These are phyloP conservation scores for Catharus ustulatus DNA, from an alignment of 2,797 vertebrate genomes.

Conservation along the genomic window DNA sequence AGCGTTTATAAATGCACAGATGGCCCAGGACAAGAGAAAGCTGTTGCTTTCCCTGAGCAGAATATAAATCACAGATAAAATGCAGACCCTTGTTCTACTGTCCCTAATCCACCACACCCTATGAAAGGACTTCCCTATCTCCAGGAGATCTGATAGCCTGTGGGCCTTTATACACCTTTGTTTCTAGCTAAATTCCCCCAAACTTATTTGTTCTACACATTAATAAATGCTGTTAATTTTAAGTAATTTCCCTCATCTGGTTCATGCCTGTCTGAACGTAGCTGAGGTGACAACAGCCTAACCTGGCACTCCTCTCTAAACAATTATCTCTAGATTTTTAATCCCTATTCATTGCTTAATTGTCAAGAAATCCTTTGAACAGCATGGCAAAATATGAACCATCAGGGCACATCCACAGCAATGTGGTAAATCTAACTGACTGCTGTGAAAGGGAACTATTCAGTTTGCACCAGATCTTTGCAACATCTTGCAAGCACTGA, in stretches of 20 bases:
- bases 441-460: not conserved
- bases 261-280: not conserved
- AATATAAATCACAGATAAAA: not conserved
- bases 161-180: not conserved
- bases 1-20: not conserved
- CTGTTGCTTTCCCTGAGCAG: not conserved
- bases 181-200: not conserved
- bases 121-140: not conserved
- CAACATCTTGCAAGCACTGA: constrained; percentile 15
- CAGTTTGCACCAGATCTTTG: constrained; percentile 9
- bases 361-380: not conserved
- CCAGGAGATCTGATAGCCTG: not conserved
- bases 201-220: fast-evolving
- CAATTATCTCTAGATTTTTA: not conserved
- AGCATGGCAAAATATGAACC: not conserved
- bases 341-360: not conserved
- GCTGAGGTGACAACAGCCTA: not conserved
- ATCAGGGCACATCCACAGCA: not conserved
- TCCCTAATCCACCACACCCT: not conserved
- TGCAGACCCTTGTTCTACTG: not conserved
- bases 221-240: not conserved
- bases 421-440: not conserved
- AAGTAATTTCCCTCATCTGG: not conserved
- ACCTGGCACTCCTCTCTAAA: not conserved
- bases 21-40: not conserved